phyloP scores from a whole-genome alignment of 2,888 invertebrate genomes.

The Macaria notata region DNA sequence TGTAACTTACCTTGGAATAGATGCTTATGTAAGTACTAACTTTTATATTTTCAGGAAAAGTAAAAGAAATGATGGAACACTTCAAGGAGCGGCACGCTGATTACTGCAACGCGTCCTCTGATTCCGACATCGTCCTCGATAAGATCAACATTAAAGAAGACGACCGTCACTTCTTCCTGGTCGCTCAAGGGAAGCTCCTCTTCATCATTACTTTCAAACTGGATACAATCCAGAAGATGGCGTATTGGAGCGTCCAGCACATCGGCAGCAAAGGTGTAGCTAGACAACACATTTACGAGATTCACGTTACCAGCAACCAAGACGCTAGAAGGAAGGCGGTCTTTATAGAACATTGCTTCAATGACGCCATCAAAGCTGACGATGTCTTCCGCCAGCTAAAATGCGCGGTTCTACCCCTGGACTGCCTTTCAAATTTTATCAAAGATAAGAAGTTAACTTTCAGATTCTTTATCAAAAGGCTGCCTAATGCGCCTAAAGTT shows the following conservation, averaged over 20 bases:
- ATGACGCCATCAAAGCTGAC: conserved; percentile 61
- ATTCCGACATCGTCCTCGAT: conserved; percentile 53
- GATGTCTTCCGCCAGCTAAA: conserved; percentile 61
- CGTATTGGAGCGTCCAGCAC: conserved; percentile 65
- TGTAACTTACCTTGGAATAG: no score
- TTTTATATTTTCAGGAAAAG: conserved; percentile 45
- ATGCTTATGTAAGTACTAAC: no score
- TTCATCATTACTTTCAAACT: conserved; percentile 66
- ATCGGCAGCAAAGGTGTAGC: conserved; percentile 64
- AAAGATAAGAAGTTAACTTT: conserved; percentile 57
- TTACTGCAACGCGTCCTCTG: conserved; percentile 52
- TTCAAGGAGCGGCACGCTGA: conserved; percentile 63
- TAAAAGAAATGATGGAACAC: conserved; percentile 63
- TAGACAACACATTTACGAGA: conserved; percentile 63
- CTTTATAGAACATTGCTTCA: conserved; percentile 66
- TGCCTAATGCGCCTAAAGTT: conserved; percentile 28
- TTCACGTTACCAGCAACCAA: conserved; percentile 60
- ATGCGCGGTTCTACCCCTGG: conserved; percentile 63
- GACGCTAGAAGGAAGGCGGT: conserved; percentile 57
- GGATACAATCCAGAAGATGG: conserved; percentile 63
- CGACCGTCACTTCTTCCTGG: conserved; percentile 59
- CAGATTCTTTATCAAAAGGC: conserved; percentile 58
- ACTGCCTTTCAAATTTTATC: conserved; percentile 54
- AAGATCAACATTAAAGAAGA: conserved; percentile 49
- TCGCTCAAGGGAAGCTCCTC: conserved; percentile 55